Conservation (phyloP, 2,888 invertebrate genomes). For the Scaptomyza flava region DNA sequence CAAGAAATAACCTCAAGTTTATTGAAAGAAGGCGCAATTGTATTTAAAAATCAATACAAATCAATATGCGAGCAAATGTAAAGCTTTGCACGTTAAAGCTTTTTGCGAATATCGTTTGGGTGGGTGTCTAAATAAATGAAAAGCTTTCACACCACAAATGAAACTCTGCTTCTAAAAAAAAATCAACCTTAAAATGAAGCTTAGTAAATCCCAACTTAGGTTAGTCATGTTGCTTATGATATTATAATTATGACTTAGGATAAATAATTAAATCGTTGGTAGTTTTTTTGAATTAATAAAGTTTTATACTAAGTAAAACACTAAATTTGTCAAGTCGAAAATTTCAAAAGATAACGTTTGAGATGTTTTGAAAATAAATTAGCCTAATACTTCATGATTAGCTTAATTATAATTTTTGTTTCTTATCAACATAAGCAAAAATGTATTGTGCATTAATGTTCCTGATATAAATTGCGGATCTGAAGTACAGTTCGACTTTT, state of each 20-base stretch:
- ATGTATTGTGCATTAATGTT: no score
- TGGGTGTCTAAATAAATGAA: constrained; percentile 19
- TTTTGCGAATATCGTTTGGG: constrained; percentile 34
- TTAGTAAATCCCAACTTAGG: no score
- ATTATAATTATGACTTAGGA: not conserved
- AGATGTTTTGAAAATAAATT: no score
- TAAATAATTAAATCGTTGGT: not conserved
- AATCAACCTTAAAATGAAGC: not conserved
- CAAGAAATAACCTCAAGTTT: constrained; percentile 12
- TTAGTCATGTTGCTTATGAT: not conserved
- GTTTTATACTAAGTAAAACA: not conserved
- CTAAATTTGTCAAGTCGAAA: not conserved
- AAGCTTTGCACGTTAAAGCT: constrained; percentile 24
- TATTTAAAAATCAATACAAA: constrained; percentile 39
- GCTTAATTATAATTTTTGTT: no score
- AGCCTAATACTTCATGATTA: no score
- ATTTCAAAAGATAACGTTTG: not conserved
- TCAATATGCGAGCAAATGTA: constrained; percentile 2
- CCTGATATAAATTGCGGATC: no score
- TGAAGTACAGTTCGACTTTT: no score
- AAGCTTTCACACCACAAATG: constrained; percentile 7
- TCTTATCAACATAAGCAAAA: no score
- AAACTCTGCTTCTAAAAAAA: not conserved
- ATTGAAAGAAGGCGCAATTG: not conserved
- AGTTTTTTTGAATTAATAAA: not conserved